phyloP scores from a whole-genome alignment of 2,797 vertebrate species.

The Sylvilagus floridanus region DNA sequence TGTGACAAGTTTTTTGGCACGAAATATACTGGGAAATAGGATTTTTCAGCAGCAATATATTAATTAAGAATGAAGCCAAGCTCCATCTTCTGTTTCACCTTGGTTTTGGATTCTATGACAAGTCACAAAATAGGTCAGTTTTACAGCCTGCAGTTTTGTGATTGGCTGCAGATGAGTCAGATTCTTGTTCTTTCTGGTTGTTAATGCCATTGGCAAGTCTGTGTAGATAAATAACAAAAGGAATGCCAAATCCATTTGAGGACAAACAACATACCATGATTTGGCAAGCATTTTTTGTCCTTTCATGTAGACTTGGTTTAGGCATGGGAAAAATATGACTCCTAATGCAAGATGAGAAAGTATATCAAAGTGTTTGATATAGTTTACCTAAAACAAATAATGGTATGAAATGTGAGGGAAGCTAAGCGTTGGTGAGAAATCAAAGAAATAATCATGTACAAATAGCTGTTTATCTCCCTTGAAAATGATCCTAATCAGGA shows the following conservation, averaged over 20 bases:
- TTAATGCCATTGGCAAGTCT: conserved; percentile 32
- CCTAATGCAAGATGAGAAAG: conserved; percentile 32
- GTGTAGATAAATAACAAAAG: not conserved
- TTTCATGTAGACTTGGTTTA: conserved; percentile 14
- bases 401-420: conserved; percentile 49
- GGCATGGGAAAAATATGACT: conserved; percentile 27
- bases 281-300: not conserved
- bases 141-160: not conserved
- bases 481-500: conserved; percentile 76
- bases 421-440: conserved; percentile 62
- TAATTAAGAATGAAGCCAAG: conserved; percentile 34
- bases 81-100: conserved; percentile 52
- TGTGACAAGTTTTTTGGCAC: conserved; percentile 30
- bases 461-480: conserved; percentile 72
- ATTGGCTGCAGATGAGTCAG: conserved; percentile 1
- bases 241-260: conserved; percentile 31
- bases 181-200: conserved; percentile 23
- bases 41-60: conserved; percentile 26
- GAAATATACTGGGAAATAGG: not conserved
- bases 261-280: not conserved
- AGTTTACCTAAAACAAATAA: conserved; percentile 63
- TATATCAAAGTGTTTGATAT: conserved; percentile 51
- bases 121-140: conserved; percentile 8
- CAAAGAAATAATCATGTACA: conserved; percentile 66
- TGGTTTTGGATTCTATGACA: conserved; percentile 31